Percentiles rank a stretch among this genome's conserved stretches.
These are phyloP conservation scores for Lasioglossum calceatum DNA, from an alignment of 2,888 invertebrate genomes.

Conservation along the genomic window DNA sequence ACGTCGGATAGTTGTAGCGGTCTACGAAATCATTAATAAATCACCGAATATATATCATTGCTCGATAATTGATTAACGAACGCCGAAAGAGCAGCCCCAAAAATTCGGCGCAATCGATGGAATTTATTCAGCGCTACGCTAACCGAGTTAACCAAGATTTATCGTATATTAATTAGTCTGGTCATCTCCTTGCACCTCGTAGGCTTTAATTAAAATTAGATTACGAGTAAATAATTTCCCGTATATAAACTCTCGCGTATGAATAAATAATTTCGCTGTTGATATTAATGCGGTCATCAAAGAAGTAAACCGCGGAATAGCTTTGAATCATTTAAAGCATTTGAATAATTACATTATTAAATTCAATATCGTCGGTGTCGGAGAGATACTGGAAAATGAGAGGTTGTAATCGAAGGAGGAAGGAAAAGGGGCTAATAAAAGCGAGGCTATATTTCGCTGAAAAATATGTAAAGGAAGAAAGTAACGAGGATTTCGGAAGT, in stretches of 20 bases:
- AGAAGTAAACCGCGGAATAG: background rate
- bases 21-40: background rate
- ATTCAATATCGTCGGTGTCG: background rate
- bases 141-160: background rate
- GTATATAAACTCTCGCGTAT: background rate
- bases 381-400: background rate
- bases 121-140: background rate
- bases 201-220: background rate
- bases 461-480: conserved; percentile 6
- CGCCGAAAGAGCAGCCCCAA: background rate
- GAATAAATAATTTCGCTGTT: background rate
- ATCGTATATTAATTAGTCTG: background rate
- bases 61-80: background rate
- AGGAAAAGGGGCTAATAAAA: background rate
- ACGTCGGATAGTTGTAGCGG: background rate
- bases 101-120: background rate
- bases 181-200: background rate
- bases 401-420: background rate
- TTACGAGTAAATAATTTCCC: background rate
- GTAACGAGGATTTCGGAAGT: background rate
- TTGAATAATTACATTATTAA: background rate
- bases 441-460: background rate
- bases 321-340: background rate
- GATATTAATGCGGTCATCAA: background rate
- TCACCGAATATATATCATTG: background rate